These are phyloP conservation scores for Neomicropteryx cornuta DNA, from an alignment of 1,140 invertebrate species.

Conservation along the genomic window DNA sequence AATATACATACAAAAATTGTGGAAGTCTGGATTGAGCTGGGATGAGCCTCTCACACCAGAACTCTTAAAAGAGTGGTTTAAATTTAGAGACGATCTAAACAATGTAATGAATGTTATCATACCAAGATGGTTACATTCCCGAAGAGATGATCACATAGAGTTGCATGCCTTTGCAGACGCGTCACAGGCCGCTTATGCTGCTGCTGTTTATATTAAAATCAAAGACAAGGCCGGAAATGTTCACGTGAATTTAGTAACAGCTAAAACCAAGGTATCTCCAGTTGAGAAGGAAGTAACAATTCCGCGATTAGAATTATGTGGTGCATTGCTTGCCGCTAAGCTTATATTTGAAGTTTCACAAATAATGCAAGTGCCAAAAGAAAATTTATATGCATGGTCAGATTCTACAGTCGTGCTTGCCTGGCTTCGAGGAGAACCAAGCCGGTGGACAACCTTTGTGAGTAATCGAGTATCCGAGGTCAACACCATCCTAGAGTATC, in stretches of 20 bases:
- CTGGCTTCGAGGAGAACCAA: constrained; percentile 18
- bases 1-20: constrained; percentile 27
- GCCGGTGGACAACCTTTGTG: constrained; percentile 22
- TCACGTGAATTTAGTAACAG: constrained; percentile 13
- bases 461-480: constrained; percentile 23
- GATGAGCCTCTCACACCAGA: constrained; percentile 16
- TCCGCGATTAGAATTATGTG: constrained; percentile 24
- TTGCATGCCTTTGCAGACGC: constrained; percentile 18
- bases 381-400: constrained; percentile 18
- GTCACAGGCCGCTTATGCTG: constrained; percentile 14
- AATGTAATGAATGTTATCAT: constrained; percentile 13
- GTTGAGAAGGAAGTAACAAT: constrained; percentile 20
- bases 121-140: constrained; percentile 13
- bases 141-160: constrained; percentile 5
- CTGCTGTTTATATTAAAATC: constrained; percentile 13
- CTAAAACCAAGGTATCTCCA: constrained; percentile 24
- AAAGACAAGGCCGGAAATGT: constrained; percentile 6
- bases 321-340: constrained; percentile 17
- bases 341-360: constrained; percentile 13
- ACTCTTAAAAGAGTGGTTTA: constrained; percentile 12
- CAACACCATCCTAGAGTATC: constrained; percentile 9
- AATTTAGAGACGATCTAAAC: constrained; percentile 10
- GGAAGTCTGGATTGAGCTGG: constrained; percentile 21
- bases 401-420: constrained; percentile 21
- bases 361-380: constrained; percentile 18